Evolutionary conservation across 2,888 invertebrate genomes (phyloP).

Genomic region (Acanthosoma haemorrhoidale): DNA sequence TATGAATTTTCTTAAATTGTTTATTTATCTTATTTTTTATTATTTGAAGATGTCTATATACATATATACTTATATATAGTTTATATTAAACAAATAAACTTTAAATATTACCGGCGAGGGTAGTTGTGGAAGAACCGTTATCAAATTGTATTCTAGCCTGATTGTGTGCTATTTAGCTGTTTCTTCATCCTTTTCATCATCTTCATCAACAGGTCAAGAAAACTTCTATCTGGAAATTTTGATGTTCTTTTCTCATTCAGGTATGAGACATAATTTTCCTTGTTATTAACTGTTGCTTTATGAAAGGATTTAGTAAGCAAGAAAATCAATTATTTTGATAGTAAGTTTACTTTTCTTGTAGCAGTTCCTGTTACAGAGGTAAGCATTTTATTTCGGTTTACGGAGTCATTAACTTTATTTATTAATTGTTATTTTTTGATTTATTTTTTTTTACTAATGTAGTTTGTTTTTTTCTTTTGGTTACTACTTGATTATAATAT

Average conservation of each 20-base stretch:
- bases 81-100: neutral
- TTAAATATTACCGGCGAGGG: neutral
- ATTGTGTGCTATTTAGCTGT: slow-evolving; percentile 37
- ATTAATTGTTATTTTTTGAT: slow-evolving; percentile 15
- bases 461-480: neutral
- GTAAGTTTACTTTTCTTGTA: neutral
- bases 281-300: slow-evolving; percentile 6
- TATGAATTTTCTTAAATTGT: no score
- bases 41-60: neutral
- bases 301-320: slow-evolving; percentile 4
- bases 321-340: neutral
- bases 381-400: neutral
- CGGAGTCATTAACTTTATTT: neutral
- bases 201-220: slow-evolving; percentile 9
- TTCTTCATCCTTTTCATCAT: no score
- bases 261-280: slow-evolving; percentile 32
- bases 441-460: no score
- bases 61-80: no score
- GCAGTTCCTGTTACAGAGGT: neutral
- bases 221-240: neutral
- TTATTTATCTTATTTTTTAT: no score
- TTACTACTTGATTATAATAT: neutral
- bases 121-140: slow-evolving; percentile 11
- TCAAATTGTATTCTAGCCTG: slow-evolving; percentile 31
- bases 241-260: slow-evolving; percentile 26